Conservation (phyloP, 2,113 vertebrate species). For the Notothenia coriiceps region DNA sequence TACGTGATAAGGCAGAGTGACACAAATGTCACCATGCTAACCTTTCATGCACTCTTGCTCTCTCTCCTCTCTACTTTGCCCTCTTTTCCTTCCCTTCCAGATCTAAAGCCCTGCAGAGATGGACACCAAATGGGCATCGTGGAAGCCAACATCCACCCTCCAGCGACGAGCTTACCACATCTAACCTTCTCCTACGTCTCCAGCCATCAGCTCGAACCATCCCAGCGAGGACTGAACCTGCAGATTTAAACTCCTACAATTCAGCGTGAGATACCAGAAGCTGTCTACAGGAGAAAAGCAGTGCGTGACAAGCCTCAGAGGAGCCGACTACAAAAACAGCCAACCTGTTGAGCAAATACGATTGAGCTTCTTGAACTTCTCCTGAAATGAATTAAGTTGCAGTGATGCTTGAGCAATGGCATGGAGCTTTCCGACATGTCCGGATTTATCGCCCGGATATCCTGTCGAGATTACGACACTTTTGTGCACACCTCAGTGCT, state of each 20-base stretch:
- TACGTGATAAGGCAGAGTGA: slow-evolving; percentile 77
- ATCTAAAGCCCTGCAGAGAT: slow-evolving; percentile 51
- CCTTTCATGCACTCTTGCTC: slow-evolving; percentile 74
- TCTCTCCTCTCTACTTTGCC: slow-evolving; percentile 47
- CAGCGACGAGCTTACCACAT: slow-evolving; percentile 53
- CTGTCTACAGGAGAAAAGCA: slow-evolving; percentile 7
- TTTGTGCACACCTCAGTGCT: slow-evolving; percentile 59
- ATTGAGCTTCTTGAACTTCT: slow-evolving; percentile 49
- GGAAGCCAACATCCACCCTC: slow-evolving; percentile 47
- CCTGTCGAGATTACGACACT: slow-evolving; percentile 64
- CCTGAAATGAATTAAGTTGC: slow-evolving; percentile 58
- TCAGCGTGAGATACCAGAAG: slow-evolving; percentile 10
- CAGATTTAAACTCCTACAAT: slow-evolving; percentile 39
- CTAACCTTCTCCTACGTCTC: slow-evolving; percentile 41
- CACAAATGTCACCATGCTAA: slow-evolving; percentile 81
- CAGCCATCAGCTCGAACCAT: slow-evolving; percentile 29
- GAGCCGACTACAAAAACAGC: slow-evolving; percentile 44
- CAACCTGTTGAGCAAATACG: slow-evolving; percentile 49
- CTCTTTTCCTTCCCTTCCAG: slow-evolving; percentile 56
- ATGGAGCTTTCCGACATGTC: slow-evolving; percentile 65
- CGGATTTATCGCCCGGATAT: slow-evolving; percentile 75
- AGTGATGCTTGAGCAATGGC: slow-evolving; percentile 67
- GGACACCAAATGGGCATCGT: slow-evolving; percentile 66
- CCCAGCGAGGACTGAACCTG: slow-evolving; percentile 30
- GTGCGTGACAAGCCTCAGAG: slow-evolving; percentile 31